Percentiles rank a stretch among this genome's conserved stretches.
Evolutionary conservation across 1,140 invertebrate species (phyloP).

Genomic region (Meloidogyne hapla): DNA sequence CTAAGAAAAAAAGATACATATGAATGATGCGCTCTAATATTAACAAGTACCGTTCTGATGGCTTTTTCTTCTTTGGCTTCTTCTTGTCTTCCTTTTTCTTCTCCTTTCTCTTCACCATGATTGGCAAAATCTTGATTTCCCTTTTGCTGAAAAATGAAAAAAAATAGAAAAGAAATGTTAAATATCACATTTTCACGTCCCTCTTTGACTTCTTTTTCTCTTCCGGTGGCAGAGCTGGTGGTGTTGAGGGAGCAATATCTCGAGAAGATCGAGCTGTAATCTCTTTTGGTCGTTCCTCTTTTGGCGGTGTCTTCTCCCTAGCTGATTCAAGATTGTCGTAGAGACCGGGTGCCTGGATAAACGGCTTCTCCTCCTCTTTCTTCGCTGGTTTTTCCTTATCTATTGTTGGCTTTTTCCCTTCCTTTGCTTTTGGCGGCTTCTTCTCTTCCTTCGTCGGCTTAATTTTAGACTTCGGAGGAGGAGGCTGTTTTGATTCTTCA

Average conservation of each 20-base stretch:
- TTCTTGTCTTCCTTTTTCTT: neutral
- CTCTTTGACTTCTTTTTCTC: neutral
- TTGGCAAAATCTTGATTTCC: constrained; percentile 1
- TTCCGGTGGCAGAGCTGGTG: neutral
- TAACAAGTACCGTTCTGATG: neutral
- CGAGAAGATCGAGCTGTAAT: constrained; percentile 1
- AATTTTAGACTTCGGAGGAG: neutral
- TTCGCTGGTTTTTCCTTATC: neutral
- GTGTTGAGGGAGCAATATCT: neutral
- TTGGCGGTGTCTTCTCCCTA: neutral
- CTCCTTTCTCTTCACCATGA: neutral
- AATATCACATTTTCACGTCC: neutral
- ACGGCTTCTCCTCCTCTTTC: neutral
- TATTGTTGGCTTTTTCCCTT: neutral
- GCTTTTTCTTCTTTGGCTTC: neutral
- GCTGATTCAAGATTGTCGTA: neutral
- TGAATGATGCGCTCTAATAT: neutral
- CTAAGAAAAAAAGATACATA: neutral
- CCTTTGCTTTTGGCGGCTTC: neutral
- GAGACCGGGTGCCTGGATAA: neutral
- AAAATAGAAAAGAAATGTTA: neutral
- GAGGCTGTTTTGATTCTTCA: neutral
- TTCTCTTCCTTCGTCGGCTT: neutral
- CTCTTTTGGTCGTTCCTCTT: constrained; percentile 1
- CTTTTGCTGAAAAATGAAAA: neutral